Evolutionary conservation across 2,888 invertebrate genomes (phyloP).

Genomic region (Cremastinae sp.): DNA sequence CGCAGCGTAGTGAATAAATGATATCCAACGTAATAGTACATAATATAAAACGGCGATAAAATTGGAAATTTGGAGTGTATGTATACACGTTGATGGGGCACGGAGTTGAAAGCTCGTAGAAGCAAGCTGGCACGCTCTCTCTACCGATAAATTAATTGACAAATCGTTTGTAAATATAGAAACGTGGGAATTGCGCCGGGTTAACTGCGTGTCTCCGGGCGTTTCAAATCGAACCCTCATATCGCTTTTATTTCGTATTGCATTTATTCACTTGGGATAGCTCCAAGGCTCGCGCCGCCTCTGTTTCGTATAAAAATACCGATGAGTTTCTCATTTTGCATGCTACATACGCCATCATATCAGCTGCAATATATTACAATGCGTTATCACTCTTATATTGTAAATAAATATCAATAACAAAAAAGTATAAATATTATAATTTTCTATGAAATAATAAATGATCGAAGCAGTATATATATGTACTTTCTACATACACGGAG

Average conservation of each 20-base stretch:
- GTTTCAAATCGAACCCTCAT: constrained; percentile 32
- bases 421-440: no score
- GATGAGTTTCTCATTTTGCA: no score
- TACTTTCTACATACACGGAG: no score
- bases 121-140: constrained; percentile 11
- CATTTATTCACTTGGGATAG: constrained; percentile 27
- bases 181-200: constrained; percentile 52
- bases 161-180: constrained; percentile 67
- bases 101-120: constrained; percentile 16
- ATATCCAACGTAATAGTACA: no score
- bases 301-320: no score
- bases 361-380: no score
- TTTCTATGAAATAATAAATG: no score
- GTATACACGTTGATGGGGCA: neutral
- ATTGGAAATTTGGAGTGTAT: constrained; percentile 19
- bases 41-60: constrained; percentile 39
- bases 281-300: constrained; percentile 4
- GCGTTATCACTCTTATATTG: no score
- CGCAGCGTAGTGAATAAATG: no score
- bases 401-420: no score
- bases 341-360: no score
- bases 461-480: no score
- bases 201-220: constrained; percentile 52
- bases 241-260: constrained; percentile 25
- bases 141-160: constrained; percentile 63